Conservation (phyloP, 2,113 vertebrate species). For the Amblyornis subalaris region DNA sequence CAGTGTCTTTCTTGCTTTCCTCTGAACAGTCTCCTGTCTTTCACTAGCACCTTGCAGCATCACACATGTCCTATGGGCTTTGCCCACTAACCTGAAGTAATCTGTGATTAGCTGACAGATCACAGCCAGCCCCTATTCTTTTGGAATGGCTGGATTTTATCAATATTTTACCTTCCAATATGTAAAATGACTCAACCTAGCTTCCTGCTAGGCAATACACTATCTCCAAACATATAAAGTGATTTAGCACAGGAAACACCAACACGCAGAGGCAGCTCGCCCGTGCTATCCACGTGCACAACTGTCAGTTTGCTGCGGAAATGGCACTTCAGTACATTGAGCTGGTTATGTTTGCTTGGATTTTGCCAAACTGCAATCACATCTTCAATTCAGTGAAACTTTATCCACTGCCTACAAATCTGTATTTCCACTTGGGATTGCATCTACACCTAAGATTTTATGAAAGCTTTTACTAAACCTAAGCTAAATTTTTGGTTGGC, state of each 20-base stretch:
- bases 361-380: neutral
- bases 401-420: neutral
- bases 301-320: neutral
- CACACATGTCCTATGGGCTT: accelerated
- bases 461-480: neutral
- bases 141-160: neutral
- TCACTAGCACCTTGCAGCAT: neutral
- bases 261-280: neutral
- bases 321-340: neutral
- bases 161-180: neutral
- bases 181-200: neutral
- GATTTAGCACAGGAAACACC: neutral
- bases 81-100: neutral
- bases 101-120: neutral
- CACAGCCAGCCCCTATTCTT: accelerated
- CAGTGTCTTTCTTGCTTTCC: neutral
- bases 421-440: neutral
- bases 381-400: neutral
- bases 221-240: neutral
- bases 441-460: neutral
- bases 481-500: neutral
- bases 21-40: neutral
- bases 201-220: neutral
- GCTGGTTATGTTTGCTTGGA: neutral
- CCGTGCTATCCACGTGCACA: neutral